Percentiles rank a stretch among this genome's conserved stretches.
Conservation (phyloP, 2,888 invertebrate species). For the Dendrolimus pini region DNA sequence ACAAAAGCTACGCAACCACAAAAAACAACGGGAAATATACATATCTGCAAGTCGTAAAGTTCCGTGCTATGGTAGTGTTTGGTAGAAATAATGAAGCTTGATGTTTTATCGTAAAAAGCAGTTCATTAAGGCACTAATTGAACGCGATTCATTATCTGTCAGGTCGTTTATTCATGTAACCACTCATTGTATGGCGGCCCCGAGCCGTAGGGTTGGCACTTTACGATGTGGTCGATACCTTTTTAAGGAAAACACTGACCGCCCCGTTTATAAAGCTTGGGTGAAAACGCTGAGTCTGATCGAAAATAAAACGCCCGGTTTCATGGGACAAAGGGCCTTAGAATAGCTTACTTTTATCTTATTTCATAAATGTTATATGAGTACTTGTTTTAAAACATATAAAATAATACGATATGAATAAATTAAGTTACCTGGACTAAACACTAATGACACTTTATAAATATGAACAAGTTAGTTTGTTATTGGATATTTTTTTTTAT, state of each 20-base stretch:
- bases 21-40: no score
- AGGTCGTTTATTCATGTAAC: constrained; percentile 35
- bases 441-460: no score
- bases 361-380: constrained; percentile 24
- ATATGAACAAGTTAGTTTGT: no score
- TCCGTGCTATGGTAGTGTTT: no score
- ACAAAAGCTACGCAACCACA: no score
- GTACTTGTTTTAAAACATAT: constrained; percentile 17
- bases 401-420: no score
- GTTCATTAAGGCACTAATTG: constrained; percentile 39
- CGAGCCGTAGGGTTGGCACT: constrained; percentile 5
- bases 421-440: no score
- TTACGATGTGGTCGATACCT: neutral
- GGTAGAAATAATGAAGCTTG: constrained; percentile 9
- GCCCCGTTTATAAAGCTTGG: neutral
- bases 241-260: neutral
- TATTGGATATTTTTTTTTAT: no score
- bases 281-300: constrained; percentile 5
- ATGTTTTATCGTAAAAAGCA: constrained; percentile 19
- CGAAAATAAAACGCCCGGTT: constrained; percentile 9
- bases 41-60: no score
- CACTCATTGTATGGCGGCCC: constrained; percentile 16
- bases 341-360: neutral
- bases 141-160: constrained; percentile 43
- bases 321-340: constrained; percentile 3